These are phyloP conservation scores for Tetramorium alpestre DNA, from an alignment of 1,140 invertebrate species.

Conservation along the genomic window DNA sequence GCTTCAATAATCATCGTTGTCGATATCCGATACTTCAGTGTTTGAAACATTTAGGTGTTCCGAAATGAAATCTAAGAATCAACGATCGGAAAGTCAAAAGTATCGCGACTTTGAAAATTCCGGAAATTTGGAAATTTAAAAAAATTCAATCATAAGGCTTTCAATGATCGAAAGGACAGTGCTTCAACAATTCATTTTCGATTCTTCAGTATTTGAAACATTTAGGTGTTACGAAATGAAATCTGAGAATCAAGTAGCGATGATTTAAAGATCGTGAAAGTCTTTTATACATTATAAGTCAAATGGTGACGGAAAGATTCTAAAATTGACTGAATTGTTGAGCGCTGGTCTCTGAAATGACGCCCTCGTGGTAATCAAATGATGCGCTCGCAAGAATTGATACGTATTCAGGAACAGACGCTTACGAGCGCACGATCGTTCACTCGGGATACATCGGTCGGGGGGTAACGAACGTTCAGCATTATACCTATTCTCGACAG, in stretches of 20 bases:
- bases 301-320: neutral
- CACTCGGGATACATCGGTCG: neutral
- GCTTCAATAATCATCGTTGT: neutral
- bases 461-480: neutral
- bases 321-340: neutral
- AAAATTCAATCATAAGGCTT: neutral
- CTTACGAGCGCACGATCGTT: neutral
- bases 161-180: neutral
- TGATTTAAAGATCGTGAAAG: neutral
- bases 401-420: neutral
- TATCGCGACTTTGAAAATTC: too few species aligned
- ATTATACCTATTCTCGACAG: constrained; percentile 30
- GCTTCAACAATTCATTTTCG: neutral
- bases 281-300: neutral
- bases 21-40: neutral
- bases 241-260: neutral
- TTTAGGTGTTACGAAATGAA: neutral
- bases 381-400: neutral
- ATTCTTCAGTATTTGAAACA: neutral
- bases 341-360: neutral
- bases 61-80: neutral
- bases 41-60: neutral
- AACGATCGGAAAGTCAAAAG: too few species aligned
- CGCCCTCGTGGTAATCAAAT: neutral
- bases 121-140: too few species aligned